Evolutionary conservation across 2,113 vertebrate species (phyloP), one percentile per base, ranked within the genome.

Genomic region (Indri indri): DNA sequence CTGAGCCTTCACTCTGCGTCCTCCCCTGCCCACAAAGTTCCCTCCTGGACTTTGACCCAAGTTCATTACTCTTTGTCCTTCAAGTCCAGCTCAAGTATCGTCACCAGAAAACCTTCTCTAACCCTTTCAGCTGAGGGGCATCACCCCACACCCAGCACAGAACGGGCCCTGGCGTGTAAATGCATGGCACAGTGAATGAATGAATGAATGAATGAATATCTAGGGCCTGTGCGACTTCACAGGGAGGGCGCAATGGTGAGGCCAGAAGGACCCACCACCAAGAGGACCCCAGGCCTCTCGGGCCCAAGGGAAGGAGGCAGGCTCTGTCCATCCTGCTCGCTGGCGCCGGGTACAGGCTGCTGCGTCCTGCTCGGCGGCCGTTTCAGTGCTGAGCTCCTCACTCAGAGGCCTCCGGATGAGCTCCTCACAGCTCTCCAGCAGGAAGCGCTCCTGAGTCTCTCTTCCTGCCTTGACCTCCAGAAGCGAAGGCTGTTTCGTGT

Each of bases 301-400:
- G 27, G 12, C 40, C 83, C 45, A 8, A 7, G 42, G 40, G 54
- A 18, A 9, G 5, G 11, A 22, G 45, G 8, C 18, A 73, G 13
- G 2, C 57, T 94, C 61, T 47, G n/a, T 71, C 14, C 11, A 10
- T 18, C 40, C 40, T 63, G 18, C 32, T 68, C 30, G 47, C 8
- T 0, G 65, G 80, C 1, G 0, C 83, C 47, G 18, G 82, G 18
- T 5, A 0, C 4, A 9, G 59, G 45, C 45, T 8, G 45, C 45
- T 6, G 23, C 32, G 16, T 12, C 47, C 52, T 2, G 6, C 14
- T 32, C 32, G 4, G 9, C 61, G 27, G 9, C 0, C 18, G 23
- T 37, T 34, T n/a, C 47, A 5, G 12, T 0, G 0, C 22, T 16
- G n/a, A 9, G 34, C 16, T 54, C 66, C 52, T 45, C 45, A 82